These are phyloP conservation scores for Empidonax alnorum DNA, from an alignment of 2,113 vertebrate species.

Conservation along the genomic window DNA sequence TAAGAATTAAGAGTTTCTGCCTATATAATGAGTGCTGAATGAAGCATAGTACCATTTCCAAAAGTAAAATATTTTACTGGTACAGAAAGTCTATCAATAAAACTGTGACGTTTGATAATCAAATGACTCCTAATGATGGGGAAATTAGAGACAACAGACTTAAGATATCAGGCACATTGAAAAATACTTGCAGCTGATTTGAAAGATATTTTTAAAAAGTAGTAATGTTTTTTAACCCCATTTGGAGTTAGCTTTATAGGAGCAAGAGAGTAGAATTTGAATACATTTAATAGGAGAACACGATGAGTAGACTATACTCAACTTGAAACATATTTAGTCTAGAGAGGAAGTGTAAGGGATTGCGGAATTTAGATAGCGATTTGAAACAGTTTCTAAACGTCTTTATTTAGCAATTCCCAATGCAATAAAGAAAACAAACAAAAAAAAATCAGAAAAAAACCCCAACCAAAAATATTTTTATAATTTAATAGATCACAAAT, in stretches of 20 bases:
- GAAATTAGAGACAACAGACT: slow-evolving; percentile 38
- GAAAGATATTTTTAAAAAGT: neutral
- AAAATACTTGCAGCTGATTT: slow-evolving; percentile 47
- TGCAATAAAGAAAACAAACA: neutral
- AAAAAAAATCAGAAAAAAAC: neutral
- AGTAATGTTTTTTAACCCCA: neutral
- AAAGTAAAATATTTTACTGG: slow-evolving; percentile 25
- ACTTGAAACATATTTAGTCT: neutral
- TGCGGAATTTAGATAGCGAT: neutral
- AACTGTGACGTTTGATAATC: neutral
- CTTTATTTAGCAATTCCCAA: neutral
- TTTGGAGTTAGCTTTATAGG: slow-evolving; percentile 38
- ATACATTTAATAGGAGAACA: neutral
- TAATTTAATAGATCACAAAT: neutral
- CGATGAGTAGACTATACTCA: neutral
- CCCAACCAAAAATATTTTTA: neutral
- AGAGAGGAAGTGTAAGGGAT: neutral
- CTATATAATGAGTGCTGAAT: neutral
- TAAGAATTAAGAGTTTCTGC: neutral
- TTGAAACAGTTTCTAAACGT: neutral
- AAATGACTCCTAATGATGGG: slow-evolving; percentile 8
- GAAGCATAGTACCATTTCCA: neutral
- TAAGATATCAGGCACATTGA: slow-evolving; percentile 20
- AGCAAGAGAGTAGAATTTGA: neutral
- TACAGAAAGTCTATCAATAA: neutral